These are phyloP conservation scores for Drosophila carrolli DNA, from an alignment of 1,140 invertebrate genomes.

Conservation along the genomic window DNA sequence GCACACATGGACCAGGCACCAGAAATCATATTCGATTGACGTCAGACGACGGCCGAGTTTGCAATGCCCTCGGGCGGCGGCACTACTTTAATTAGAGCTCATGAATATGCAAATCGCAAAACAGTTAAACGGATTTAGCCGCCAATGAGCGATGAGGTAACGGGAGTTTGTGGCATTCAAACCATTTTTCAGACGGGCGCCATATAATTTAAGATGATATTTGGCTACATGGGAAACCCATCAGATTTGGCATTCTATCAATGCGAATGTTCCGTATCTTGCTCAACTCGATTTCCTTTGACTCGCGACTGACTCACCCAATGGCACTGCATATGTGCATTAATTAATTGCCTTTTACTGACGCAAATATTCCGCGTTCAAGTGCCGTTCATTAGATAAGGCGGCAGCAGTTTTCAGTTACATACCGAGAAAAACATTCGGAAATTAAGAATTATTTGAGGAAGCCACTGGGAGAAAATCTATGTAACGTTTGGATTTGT, in stretches of 20 bases:
- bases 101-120: conserved; percentile 53
- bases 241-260: conserved; percentile 62
- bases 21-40: conserved; percentile 34
- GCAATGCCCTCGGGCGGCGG: conserved; percentile 32
- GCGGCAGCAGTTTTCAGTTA: conserved; percentile 7
- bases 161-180: conserved; percentile 31
- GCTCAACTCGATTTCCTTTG: conserved; percentile 31
- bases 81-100: conserved; percentile 59
- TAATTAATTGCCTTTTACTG: conserved; percentile 62
- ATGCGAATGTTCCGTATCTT: conserved; percentile 4
- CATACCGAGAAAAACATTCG: conserved; percentile 5
- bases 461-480: too few relatives aligned
- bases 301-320: conserved; percentile 51
- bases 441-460: too few relatives aligned
- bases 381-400: conserved; percentile 59
- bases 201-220: conserved; percentile 41
- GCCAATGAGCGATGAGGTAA: conserved; percentile 38
- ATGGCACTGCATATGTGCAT: conserved; percentile 41
- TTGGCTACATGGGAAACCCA: conserved; percentile 64
- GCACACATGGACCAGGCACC: background rate
- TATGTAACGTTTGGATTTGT: too few relatives aligned
- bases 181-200: conserved; percentile 10
- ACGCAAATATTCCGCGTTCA: conserved; percentile 44
- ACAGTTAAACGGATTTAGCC: conserved; percentile 28
- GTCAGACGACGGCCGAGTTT: conserved; percentile 19